Evolutionary conservation across 2,113 vertebrate species (phyloP), one percentile per base, ranked within the genome.

Genomic region (Xiphias gladius): DNA sequence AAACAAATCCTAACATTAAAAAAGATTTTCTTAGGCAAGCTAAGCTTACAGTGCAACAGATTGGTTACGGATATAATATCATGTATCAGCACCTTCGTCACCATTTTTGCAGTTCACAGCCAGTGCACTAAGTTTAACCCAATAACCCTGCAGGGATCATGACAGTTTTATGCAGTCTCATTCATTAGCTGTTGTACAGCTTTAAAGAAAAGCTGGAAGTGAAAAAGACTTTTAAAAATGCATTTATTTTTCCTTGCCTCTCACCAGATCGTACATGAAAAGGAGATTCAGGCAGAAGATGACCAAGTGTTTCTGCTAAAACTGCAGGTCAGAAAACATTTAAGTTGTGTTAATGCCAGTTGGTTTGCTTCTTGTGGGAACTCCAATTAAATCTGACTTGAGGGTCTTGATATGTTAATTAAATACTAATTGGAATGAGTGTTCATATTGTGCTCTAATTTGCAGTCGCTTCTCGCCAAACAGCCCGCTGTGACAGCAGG

Each of bases 281-380:
- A 99, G 92, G 98, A 99, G 92, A 97, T 99, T 57, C 95, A 98
- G 88, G 97, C 98, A 74, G 98, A 99, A 95, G 98, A 99, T 84
- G 98, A 99, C 90, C 98, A 99, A 91, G 97, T 99, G 65, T 99
- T 99, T 94, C 97, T 99, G 81, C 96, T 97, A 90, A 99, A 99
- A 94, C 95, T 97, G 82, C 98, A 99, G 98, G 98, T 99, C 95
- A 79, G 86, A 52, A 76, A 83, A 68, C 52, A 46, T 84, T 41
- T 54, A 7, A 30, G 10, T 58, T 62, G 24, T 74, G 12, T 74
- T 20, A 10, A 65, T 66, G 14, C 7, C 41, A 62, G 22, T 59
- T 52, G 41, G 13, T 88, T 58, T 63, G 19, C n/a, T 74, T 28
- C 35, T 71, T 58, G 48, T 58, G 32, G 52, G n/a, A 28, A 26